Evolutionary conservation across 2,113 vertebrate genomes (phyloP).

Genomic region (Mus pahari): DNA sequence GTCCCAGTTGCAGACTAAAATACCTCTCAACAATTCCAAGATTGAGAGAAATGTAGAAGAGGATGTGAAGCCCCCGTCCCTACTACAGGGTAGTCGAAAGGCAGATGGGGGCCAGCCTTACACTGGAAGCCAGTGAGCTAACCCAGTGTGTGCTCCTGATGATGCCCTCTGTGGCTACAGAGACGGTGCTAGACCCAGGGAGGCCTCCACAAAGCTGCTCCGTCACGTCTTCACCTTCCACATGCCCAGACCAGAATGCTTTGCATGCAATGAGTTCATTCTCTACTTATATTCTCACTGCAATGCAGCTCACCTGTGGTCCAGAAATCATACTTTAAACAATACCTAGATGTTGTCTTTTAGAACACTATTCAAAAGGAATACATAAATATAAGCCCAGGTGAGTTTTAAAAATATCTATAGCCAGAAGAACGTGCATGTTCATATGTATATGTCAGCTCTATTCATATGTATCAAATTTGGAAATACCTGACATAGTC

Average conservation of each 20-base stretch:
- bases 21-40: not conserved
- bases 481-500: not conserved
- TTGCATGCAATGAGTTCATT: not conserved
- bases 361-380: not conserved
- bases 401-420: not conserved
- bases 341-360: not conserved
- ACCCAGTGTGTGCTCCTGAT: not conserved
- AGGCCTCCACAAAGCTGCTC: not conserved
- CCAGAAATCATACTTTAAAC: not conserved
- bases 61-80: accelerated
- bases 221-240: not conserved
- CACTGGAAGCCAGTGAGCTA: not conserved
- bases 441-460: too few relatives aligned
- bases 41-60: not conserved
- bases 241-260: not conserved
- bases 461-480: not conserved
- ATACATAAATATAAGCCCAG: not conserved
- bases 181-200: not conserved
- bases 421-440: not conserved
- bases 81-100: not conserved
- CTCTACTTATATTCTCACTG: not conserved
- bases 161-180: not conserved
- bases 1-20: not conserved
- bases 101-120: accelerated
- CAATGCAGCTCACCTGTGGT: not conserved